Percentiles rank a stretch among this genome's conserved stretches.
Conservation (phyloP, 2,888 invertebrate species). For the Fabriciana adippe region DNA sequence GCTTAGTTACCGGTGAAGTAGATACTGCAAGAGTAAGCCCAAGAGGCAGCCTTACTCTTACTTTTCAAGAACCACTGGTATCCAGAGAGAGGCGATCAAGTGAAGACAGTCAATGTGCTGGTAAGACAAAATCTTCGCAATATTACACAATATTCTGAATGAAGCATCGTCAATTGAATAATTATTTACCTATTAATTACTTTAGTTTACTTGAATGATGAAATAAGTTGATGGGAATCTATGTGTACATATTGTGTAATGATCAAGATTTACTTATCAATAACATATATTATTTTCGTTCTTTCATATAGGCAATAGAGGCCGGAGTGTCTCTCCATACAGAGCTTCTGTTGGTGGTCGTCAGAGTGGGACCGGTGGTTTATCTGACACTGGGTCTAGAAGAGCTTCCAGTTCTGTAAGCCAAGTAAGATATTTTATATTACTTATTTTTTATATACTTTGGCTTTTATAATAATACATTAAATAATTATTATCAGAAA, state of each 20-base stretch:
- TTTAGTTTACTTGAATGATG: no score
- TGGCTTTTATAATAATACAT: not conserved
- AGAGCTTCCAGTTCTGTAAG: conserved; percentile 88
- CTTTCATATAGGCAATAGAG: conserved; percentile 52
- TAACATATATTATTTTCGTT: not conserved
- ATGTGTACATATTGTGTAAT: no score
- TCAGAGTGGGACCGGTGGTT: conserved; percentile 65
- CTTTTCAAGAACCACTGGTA: conserved; percentile 83
- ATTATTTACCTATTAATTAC: no score
- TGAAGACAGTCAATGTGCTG: conserved; percentile 80
- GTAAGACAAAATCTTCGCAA: conserved; percentile 52
- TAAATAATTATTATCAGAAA: not conserved
- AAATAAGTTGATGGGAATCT: no score
- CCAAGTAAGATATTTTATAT: conserved; percentile 77
- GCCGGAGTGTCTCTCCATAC: conserved; percentile 83
- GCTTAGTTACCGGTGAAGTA: conserved; percentile 63
- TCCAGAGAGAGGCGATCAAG: conserved; percentile 81
- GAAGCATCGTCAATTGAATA: no score
- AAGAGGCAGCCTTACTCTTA: conserved; percentile 82
- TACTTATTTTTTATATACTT: not conserved
- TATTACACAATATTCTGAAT: no score
- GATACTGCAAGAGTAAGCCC: conserved; percentile 77
- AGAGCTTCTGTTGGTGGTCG: conserved; percentile 76
- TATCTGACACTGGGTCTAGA: conserved; percentile 84
- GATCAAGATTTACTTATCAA: no score